Evolutionary conservation across 2,888 invertebrate genomes (phyloP).

Genomic region (Drosophila peninsularis): DNA sequence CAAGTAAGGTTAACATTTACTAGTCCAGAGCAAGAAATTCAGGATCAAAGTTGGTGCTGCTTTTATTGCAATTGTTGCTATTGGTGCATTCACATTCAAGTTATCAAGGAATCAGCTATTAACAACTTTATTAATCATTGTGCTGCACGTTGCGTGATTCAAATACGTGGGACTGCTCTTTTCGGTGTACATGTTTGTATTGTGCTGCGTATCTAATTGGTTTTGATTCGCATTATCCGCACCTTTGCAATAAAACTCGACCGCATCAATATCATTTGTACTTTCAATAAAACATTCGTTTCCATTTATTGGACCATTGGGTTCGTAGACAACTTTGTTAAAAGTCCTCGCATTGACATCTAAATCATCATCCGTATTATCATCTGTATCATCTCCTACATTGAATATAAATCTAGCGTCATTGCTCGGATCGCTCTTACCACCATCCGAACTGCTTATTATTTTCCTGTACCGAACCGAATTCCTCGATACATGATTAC

Average conservation of each 20-base stretch:
- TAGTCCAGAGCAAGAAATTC: constrained; percentile 77
- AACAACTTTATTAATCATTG: constrained; percentile 36
- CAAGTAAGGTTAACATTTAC: constrained; percentile 75
- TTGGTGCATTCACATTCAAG: constrained; percentile 49
- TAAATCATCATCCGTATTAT: constrained; percentile 58
- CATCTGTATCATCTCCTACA: constrained; percentile 65
- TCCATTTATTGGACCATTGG: constrained; percentile 57
- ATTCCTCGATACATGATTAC: constrained; percentile 75
- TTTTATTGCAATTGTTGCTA: constrained; percentile 23
- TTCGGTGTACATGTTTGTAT: constrained; percentile 29
- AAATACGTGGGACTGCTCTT: constrained; percentile 27
- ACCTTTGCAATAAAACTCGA: constrained; percentile 66
- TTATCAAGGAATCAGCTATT: constrained; percentile 61
- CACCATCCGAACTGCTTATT: constrained; percentile 60
- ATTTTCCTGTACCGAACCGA: constrained; percentile 83
- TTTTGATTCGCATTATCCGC: constrained; percentile 16
- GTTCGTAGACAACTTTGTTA: constrained; percentile 54
- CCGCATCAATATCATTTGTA: constrained; percentile 77
- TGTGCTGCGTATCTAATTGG: constrained; percentile 17
- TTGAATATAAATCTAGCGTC: constrained; percentile 72
- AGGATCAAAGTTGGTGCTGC: constrained; percentile 68
- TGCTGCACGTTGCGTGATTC: constrained; percentile 17
- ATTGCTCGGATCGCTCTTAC: constrained; percentile 65
- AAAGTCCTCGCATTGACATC: constrained; percentile 19
- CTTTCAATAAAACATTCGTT: constrained; percentile 72